Evolutionary conservation across 2,888 invertebrate genomes (phyloP), one percentile per base, ranked within the genome.

Genomic region (Lasioglossum villosulum): DNA sequence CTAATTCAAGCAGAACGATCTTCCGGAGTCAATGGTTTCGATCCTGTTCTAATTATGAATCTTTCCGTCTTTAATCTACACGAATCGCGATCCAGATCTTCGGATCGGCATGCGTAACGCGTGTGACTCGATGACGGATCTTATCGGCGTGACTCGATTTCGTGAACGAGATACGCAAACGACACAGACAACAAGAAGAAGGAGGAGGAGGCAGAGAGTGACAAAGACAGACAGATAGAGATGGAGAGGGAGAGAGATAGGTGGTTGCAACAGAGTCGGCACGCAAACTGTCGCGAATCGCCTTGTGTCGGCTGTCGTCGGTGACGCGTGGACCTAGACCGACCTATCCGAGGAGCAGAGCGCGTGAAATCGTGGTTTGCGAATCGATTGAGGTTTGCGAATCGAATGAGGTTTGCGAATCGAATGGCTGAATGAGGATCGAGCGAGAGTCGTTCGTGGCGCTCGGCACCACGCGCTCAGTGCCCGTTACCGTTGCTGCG

Each of bases 331-430:
- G 59, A 59, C 59, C 59, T 59, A 59, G 27, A 59, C 59, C 75
- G 75, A 39, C 70, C 75, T 52, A 42, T 34, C 63, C 70, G 63
- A 66, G 30, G 63, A 48, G 71, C 19, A 19, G 42, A 23, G 56
- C 76, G 71, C 78, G 78, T 70, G 81, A 83, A 77, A 83, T 73
- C 78, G 81, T 78, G 78, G 78, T 85, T 86, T 82, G 83, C 83
- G 82, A 81, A 14, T n/a, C n/a, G n/a, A n/a, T n/a, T n/a, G n/a
- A n/a, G 78, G 78, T 85, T 85, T 82, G 83, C 83, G 82, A 81
- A 16, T 45, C 45, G 45, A 45, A 45, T 45, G 16, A 45, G 45
- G 45, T 45, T 45, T 45, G 45, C 45, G 45, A 45, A 88, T 89
- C 86, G 88, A 81, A 83, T 77, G 82, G 34, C 34, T 75, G 89